These are phyloP conservation scores for Himalopsyche phryganea DNA, from an alignment of 1,140 invertebrate species.

Conservation along the genomic window DNA sequence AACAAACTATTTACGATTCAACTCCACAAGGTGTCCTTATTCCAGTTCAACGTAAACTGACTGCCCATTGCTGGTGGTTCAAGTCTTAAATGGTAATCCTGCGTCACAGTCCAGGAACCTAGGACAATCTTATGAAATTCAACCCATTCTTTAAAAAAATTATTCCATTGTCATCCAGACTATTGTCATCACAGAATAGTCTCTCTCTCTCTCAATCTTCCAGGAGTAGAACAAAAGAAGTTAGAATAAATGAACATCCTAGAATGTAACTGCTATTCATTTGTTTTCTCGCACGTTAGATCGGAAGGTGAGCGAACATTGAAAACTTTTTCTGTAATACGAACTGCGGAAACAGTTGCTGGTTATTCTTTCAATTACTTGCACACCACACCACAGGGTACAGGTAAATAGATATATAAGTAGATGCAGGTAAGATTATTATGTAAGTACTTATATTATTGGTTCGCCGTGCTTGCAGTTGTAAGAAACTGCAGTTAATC, in stretches of 20 bases:
- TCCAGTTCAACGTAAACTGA: slow-evolving; percentile 22
- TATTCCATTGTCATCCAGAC: slow-evolving; percentile 18
- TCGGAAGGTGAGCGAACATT: no score
- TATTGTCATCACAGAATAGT: slow-evolving; percentile 1
- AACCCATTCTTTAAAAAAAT: slow-evolving; percentile 12
- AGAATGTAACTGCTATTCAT: not conserved
- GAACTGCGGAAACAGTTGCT: no score
- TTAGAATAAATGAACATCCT: slow-evolving; percentile 3
- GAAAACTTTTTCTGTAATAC: no score
- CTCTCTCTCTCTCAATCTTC: not conserved
- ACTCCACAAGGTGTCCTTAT: not conserved
- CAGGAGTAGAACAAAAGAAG: slow-evolving; percentile 1
- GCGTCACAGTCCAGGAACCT: slow-evolving; percentile 27
- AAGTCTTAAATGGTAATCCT: slow-evolving; percentile 22
- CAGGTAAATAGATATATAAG: no score
- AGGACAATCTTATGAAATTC: slow-evolving; percentile 31
- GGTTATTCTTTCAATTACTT: no score
- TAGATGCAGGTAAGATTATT: no score
- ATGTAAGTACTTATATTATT: no score
- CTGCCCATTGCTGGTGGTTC: not conserved
- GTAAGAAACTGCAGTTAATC: no score
- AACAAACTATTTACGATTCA: not conserved
- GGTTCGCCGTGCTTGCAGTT: no score
- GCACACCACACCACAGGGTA: no score
- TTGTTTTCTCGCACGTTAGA: no score